A percentile compares a stretch with the other conserved stretches of the same genome.
Evolutionary conservation across 2,888 invertebrate species (phyloP).

Genomic region (Acleris emargana): DNA sequence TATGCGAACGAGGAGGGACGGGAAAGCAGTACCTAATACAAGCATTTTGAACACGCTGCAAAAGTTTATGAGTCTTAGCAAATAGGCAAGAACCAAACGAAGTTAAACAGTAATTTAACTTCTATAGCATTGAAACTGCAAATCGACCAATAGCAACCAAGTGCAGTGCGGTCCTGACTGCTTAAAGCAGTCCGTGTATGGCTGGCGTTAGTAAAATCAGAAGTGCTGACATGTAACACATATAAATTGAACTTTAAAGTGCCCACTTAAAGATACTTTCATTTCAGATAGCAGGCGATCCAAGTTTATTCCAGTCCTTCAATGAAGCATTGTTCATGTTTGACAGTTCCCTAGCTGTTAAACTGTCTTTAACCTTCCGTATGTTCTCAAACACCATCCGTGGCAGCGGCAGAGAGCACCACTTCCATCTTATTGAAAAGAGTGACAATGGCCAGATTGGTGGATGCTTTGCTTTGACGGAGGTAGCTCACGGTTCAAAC

Average conservation of each 20-base stretch:
- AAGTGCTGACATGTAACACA: not conserved
- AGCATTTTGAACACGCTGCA: no score
- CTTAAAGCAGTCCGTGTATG: no score
- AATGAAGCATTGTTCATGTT: conserved; percentile 83
- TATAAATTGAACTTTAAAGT: not conserved
- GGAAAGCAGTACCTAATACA: no score
- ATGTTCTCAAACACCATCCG: conserved; percentile 87
- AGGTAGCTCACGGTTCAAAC: conserved; percentile 96
- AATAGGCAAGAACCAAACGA: no score
- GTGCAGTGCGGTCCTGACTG: no score
- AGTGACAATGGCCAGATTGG: conserved; percentile 63
- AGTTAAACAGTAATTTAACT: no score
- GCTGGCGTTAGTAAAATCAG: no score
- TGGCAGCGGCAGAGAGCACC: conserved; percentile 86
- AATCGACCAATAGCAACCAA: no score
- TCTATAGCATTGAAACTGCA: no score
- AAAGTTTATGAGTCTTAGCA: no score
- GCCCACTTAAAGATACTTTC: not conserved
- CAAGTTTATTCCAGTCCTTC: conserved; percentile 75
- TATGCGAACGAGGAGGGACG: no score
- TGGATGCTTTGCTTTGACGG: conserved; percentile 92
- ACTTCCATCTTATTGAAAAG: conserved; percentile 80
- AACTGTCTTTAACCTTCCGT: conserved; percentile 86
- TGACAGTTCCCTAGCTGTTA: conserved; percentile 86
- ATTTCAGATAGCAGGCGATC: conserved; percentile 74